Evolutionary conservation across 2,888 invertebrate genomes (phyloP), one percentile per base, ranked within the genome.

Genomic region (Volucella zonaria): DNA sequence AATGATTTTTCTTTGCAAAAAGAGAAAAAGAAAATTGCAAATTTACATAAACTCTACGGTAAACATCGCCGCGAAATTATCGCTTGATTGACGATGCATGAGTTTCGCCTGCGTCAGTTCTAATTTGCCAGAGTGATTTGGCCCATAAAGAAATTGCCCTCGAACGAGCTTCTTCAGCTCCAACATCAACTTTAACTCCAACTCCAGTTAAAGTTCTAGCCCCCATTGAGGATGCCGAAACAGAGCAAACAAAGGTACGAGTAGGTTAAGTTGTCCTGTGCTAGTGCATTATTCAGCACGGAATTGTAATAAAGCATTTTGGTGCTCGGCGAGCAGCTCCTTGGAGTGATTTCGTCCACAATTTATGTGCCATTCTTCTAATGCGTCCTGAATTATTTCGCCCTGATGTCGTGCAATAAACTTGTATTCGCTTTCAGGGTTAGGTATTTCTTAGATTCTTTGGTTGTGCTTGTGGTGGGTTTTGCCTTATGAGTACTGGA

Each of bases 231-330:
- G 8, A 10, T 18, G 15, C 11, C 56, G 18, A 43, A 18, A 42
- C 43, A 76, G 64, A 47, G 64, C 62, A 81, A 62, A 52, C 38
- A 73, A 85, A 85, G 80, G 81, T 81, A 81, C 62, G 86, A 79
- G 75, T 76, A 86, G 85, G 86, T 86, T 87, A 86, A 87, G 87
- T 86, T 86, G 87, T 86, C 87, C 82, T 67, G 77, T 82, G 71
- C 87, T 87, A 86, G 88, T 88, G 87, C 88, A 88, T 88, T 87
- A 88, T 88, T 88, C 87, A 88, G 81, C 64, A 79, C 62, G 82
- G 76, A 87, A 87, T 88, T 87, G 88, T 87, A 87, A 88, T 88
- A 88, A 88, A 88, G 88, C 88, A 88, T 88, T 88, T 88, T 86
- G 82, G 75, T 82, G 70, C 54, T 85, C 49, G 81, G 59, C 45